Percentiles rank a stretch among this genome's conserved stretches.
phyloP scores from a whole-genome alignment of 2,888 invertebrate genomes.

The Drosophila histrio region DNA sequence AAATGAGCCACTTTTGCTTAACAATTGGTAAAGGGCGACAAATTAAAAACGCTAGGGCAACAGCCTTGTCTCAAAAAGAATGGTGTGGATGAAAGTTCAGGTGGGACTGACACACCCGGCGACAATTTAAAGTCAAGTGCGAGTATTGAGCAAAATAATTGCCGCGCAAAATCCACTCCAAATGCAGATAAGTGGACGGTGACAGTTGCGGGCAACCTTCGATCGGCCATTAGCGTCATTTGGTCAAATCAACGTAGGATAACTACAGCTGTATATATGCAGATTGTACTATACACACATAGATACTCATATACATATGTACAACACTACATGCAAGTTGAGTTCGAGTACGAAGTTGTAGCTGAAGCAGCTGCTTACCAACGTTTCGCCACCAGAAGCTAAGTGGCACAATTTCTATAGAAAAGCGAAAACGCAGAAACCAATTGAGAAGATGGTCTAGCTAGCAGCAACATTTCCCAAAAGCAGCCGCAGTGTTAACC shows the following conservation, averaged over 20 bases:
- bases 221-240: constrained; percentile 74
- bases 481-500: constrained; percentile 24
- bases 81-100: constrained; percentile 32
- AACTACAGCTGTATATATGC: not conserved
- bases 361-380: constrained; percentile 48
- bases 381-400: constrained; percentile 28
- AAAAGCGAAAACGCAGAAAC: constrained; percentile 67
- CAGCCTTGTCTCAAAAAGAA: constrained; percentile 19
- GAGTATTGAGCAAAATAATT: constrained; percentile 73
- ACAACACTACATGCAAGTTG: not conserved
- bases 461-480: constrained; percentile 21
- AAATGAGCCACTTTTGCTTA: constrained; percentile 79
- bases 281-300: not conserved
- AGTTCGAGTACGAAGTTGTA: not conserved
- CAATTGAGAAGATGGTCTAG: constrained; percentile 48
- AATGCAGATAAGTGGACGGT: constrained; percentile 64
- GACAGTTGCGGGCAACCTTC: constrained; percentile 32
- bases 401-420: constrained; percentile 73
- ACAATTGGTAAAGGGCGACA: constrained; percentile 72
- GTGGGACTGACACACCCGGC: constrained; percentile 48
- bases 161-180: constrained; percentile 64
- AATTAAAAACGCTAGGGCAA: constrained; percentile 68
- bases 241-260: constrained; percentile 52
- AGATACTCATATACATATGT: constrained; percentile 7
- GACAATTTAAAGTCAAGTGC: constrained; percentile 79